A percentile compares a stretch with the other conserved stretches of the same genome.
phyloP scores from a whole-genome alignment of 30 jellyfish, hydroid and myxozoan genomes.

The Cassiopea andromeda region DNA sequence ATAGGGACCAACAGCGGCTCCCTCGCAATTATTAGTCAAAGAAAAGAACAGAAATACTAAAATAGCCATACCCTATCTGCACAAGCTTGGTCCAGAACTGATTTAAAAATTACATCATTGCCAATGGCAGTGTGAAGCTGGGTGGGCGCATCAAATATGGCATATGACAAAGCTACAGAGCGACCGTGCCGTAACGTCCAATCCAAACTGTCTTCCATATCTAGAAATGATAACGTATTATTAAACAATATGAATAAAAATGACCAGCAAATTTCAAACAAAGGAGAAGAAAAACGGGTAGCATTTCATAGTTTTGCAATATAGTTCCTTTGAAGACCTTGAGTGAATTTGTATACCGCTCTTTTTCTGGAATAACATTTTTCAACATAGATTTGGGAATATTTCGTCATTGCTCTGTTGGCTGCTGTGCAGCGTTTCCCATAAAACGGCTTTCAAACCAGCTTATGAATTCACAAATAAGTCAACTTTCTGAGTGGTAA shows the following conservation, averaged over 20 bases:
- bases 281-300: background rate
- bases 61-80: slow-evolving; percentile 82
- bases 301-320: no score
- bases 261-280: background rate
- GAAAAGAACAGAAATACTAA: background rate
- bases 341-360: no score
- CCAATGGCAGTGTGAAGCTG: slow-evolving; percentile 54
- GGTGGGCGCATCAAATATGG: slow-evolving; percentile 82
- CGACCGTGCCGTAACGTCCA: slow-evolving; percentile 93
- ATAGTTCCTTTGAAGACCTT: no score
- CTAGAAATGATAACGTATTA: slow-evolving; percentile 20
- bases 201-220: slow-evolving; percentile 73
- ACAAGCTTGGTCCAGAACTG: slow-evolving; percentile 70
- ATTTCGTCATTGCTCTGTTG: no score
- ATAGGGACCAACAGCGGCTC: no score
- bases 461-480: no score
- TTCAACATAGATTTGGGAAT: no score
- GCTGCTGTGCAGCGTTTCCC: no score
- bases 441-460: no score
- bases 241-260: background rate
- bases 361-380: no score
- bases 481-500: no score
- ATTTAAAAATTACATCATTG: slow-evolving; percentile 56
- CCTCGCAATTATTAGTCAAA: background rate
- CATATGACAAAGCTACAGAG: slow-evolving; percentile 86